Base-by-base conservation (phyloP, 2,113 vertebrate genomes). In the Pleuronectes platessa region DNA sequence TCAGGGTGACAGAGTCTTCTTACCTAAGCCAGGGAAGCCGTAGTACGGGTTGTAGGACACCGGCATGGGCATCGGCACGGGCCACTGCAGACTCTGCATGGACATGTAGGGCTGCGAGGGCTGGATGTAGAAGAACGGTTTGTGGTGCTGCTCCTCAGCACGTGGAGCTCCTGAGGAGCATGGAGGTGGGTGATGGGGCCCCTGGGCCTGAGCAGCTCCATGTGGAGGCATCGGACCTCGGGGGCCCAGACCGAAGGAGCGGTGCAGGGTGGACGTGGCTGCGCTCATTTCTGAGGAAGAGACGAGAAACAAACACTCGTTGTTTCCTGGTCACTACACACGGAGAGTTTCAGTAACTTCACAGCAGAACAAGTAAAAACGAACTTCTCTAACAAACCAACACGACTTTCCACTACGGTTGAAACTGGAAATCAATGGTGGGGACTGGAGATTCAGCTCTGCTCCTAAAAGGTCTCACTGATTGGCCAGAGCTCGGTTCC, bases 21-120 rank as follows among this genome's bases (percentile, higher is more conserved):
- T 78, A 95, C 94, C 92, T 62, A 93, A 60, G 9, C 93, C 89
- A 0, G 91, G 87, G 70, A 89, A 92, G 3, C 82, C 78, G 4
- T 85, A 90, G 78, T 93, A 95, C 0, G 93, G 93, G 82, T 87
- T 90, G 84, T 93, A 95, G 49, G 90, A 71, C 76, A 93, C 0
- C 0, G 91, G 88, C 71, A 94, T 58, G 2, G 92, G 82, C 59
- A 94, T 17, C 0, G 90, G 84, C 6, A 93, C 45, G 0, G 92
- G 90, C 94, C 94, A 95, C 83, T 94, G 94, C 78, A 94, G 65
- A 68, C 86, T 86, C 83, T 95, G 94, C 82, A 93, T 74, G 8
- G 94, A 93, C 26, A 92, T 1, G 64, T 88, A 93, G 0, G 89
- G 88, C 88, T 94, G 94, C 11, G 88, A 66, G 0, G 93, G 90